Evolutionary conservation across 2,797 vertebrate genomes (phyloP), one percentile per base, ranked within the genome.

Genomic region (Carapus acus): DNA sequence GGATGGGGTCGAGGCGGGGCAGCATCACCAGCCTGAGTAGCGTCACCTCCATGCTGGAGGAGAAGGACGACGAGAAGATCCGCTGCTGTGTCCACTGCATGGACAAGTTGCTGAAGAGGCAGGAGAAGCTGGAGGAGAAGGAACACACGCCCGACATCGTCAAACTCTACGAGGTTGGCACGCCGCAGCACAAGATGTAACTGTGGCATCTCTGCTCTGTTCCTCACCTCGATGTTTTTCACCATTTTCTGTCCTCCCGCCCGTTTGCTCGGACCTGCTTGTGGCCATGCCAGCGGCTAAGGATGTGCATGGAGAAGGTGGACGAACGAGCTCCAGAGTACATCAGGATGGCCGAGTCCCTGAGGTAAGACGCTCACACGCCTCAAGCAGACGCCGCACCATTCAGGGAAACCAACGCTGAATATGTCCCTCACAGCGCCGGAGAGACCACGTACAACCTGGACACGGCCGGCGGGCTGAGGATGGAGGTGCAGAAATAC

Each of bases 241-340:
- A 8, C 54, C 54, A 19, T 46, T 49, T 29, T 20, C 21, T 49
- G 76, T 74, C 58, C 71, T 69, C 34, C 73, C 54, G 46, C 65
- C 71, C 36, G 63, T 55, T 53, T 46, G 18, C 16, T 47, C 15
- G 9, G 49, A 50, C 36, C 34, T n/a, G n/a, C n/a, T 65, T 56
- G 45, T 82, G 46, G 69, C 70, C 60, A 77, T 79, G 49, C 36
- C 74, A 99, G 96, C 94, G 92, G 86, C 90, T 99, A 49, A 88
- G 90, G 46, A 79, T 90, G 65, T 98, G 91, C 82, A 97, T 97
- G 92, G 92, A 92, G 54, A 94, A 93, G 50, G 93, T 97, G 76
- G 94, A 98, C 44, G 91, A 93, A 79, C 93, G 87, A 68, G 96
- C 96, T 12, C 96, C 95, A 6, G 93, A 96, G 47, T 98, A 99